phyloP scores from a whole-genome alignment of 2,797 vertebrate genomes.

The Esox lucius region DNA sequence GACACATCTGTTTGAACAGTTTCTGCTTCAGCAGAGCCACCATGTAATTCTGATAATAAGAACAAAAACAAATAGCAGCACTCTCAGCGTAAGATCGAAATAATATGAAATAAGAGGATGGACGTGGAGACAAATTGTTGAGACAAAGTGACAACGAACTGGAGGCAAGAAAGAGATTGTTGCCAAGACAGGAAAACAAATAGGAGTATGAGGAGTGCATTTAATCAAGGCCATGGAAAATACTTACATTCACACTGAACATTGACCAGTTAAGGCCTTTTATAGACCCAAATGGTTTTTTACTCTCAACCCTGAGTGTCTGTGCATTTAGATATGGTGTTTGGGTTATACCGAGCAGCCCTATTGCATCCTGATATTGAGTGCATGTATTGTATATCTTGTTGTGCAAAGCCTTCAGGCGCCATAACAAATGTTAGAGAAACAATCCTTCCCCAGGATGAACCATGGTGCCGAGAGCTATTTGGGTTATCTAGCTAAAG shows the following conservation, averaged over 20 bases:
- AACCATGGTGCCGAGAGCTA: neutral
- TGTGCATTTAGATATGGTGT: neutral
- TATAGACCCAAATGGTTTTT: neutral
- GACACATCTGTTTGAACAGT: neutral
- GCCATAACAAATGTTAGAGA: neutral
- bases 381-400: neutral
- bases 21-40: no score
- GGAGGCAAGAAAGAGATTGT: neutral
- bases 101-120: neutral
- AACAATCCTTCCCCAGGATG: neutral
- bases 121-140: neutral
- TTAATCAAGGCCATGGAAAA: neutral
- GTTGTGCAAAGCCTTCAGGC: neutral
- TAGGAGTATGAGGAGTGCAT: neutral
- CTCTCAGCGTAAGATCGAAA: neutral
- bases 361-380: no score
- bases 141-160: neutral
- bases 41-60: neutral
- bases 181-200: neutral
- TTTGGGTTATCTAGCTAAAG: neutral
- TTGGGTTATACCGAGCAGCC: no score
- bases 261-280: neutral
- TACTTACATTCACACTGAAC: neutral
- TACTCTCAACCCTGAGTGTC: neutral
- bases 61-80: neutral